Evolutionary conservation across 2,113 vertebrate species (phyloP), one percentile per base, ranked within the genome.

Genomic region (Rhabdornis inornatus): DNA sequence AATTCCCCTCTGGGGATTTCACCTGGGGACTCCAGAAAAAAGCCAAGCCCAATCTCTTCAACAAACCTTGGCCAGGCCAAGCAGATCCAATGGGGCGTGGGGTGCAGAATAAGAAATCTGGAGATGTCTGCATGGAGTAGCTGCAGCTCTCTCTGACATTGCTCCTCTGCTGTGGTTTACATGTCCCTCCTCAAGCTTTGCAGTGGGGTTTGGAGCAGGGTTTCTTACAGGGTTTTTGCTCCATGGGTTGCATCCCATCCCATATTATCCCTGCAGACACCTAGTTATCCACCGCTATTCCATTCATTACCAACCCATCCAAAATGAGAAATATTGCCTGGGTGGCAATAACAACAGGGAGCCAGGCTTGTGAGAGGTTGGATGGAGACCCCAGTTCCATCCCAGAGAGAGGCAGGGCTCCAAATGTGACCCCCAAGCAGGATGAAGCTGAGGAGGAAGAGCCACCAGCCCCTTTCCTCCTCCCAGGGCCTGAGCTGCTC

Each of bases 341-440:
- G 7, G 52, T 69, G 52, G n/a, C 47, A 79, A 92, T 1, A 66
- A 11, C 23, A 28, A 33, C 2, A 7, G 7, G 61, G 30, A 82
- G 9, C 33, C 15, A 16, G 44, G 24, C 50, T 76, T 10, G 15
- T 6, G 13, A 40, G 53, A 3, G 4, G 8, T 33, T 22, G 66
- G 57, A 35, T 47, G 52, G 55, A 69, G 35, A 13, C 24, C 72
- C 31, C 42, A 7, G 1, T 8, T 7, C 35, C 63, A 44, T 1
- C 22, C 1, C 17, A 33, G 60, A 39, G 37, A 0, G 5, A 53
- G 35, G 17, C 31, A 79, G 53, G 13, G 17, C 55, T 45, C 45
- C 5, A 47, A 25, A 11, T 0, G 0, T 7, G 52, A n/a, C 16
- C 30, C 23, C 28, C 19, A 44, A 53, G 39, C 13, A 9, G 1